Base-by-base conservation (phyloP, 2,888 invertebrate genomes). In the Tryphoninae sp. region DNA sequence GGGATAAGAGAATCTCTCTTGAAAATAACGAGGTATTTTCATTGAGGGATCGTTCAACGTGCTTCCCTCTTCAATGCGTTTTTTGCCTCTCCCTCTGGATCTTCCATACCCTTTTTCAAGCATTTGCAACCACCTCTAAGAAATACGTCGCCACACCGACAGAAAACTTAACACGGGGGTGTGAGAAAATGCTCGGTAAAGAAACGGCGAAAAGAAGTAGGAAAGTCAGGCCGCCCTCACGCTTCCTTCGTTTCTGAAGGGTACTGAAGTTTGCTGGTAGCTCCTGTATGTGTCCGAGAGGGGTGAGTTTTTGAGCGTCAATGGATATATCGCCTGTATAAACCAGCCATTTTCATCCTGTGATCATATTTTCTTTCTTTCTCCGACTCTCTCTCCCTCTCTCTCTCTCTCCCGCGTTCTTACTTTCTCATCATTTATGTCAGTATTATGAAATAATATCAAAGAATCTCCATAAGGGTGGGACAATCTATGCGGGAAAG, bases 1-100 rank as follows among this genome's bases (percentile, higher is more conserved):
- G 16, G 55, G 59, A 19, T 64, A 73, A 45, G 61, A 42, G 16
- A 22, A 9, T 19, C 22, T 13, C 26, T 65, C 53, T 58, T 64
- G 80, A 62, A 73, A 71, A 77, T 78, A 82, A 80, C 77, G 78
- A 81, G 79, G 55, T 71, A 77, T 81, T 77, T 51, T 67, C 45
- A 76, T 73, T 61, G 68, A 72, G 4, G 16, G 16, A 73, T 67
- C 22, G 19, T 61, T 59, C 49, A 67, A 16, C 53, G 53, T n/a
- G 64, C 40, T 67, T 61, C n/a, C 26, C 65, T 58, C 45, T 33
- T 51, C 4, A 51, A 9, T 13, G n/a, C n/a, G 4, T 61, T 67
- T 80, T 40, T 59, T 67, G 22, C 9, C 19, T 19, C 51, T 11
- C 33, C 40, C 22, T 45, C 9, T 23, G 19, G 9, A 23, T n/a